Evolutionary conservation across 2,888 invertebrate genomes (phyloP), one percentile per base, ranked within the genome.

Genomic region (Drosophila setosimentum): DNA sequence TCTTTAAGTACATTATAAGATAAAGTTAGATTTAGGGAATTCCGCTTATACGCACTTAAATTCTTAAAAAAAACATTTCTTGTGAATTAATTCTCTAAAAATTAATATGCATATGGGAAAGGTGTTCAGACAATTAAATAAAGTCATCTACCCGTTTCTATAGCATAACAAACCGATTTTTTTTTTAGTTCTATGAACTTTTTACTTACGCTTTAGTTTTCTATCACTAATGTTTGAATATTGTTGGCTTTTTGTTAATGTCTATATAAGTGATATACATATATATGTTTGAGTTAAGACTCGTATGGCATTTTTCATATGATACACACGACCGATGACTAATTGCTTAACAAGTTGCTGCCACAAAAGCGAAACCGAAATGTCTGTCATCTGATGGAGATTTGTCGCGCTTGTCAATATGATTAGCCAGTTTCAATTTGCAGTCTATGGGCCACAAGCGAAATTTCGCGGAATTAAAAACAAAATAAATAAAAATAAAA

Each of bases 351-450:
- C 74, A 76, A 85, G 71, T 68, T 54, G 55, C 61, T 57, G 61
- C 45, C 69, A 61, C 32, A 71, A 76, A 53, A 61, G 42, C 58
- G 59, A 79, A 54, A 54, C 49, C 54, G 53, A 75, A 72, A 65
- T 72, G 68, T 66, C 76, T 68, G 73, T 65, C 71, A 68, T 55
- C 53, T 66, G 75, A 54, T 24, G 66, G 51, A 70, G 71, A 87
- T 87, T 83, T 80, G 80, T 80, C 68, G 57, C 78, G 78, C 73
- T 67, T 79, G 87, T 82, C 85, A 84, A 75, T 82, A 64, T 82
- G 76, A 82, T 76, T 70, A 67, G 80, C 64, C 73, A 45, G 69
- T 57, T 72, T 65, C 45, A 53, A 62, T 59, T 68, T 60, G 32
- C 64, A 48, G 68, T 72, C 58, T 64, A 53, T 67, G 49, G 35